Base-by-base conservation (phyloP, 2,113 vertebrate species). In the Myocastor coypus region DNA sequence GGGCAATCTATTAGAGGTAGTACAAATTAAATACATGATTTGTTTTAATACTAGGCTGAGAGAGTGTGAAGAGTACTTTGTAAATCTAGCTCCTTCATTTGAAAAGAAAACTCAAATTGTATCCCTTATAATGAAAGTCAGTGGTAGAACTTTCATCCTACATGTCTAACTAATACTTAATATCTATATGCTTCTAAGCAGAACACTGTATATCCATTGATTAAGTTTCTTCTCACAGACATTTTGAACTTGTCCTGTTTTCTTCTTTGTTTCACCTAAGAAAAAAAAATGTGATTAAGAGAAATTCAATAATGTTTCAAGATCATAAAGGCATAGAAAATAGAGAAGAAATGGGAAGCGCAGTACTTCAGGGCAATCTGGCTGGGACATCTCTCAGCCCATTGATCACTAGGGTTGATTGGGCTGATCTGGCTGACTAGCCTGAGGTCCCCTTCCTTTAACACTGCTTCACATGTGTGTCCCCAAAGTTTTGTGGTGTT, bases 251-350 rank as follows among this genome's bases (percentile, higher is more conserved):
- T 78, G 22, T 83, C 46, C 26, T 75, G 40, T 61, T 52, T 50
- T 20, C 42, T 17, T 83, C 52, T 87, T 78, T 52, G 73, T 61
- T 83, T 86, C 81, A n/a, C n/a, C n/a, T n/a, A n/a, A n/a, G n/a
- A n/a, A n/a, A n/a, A n/a, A 55, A 93, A 94, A 94, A 96, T 63
- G 50, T 89, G 59, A 57, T 11, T 40, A 11, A 46, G 50, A 73
- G 66, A 89, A 92, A 96, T 94, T 71, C 92, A 96, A 68, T 83
- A 82, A 92, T 91, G 87, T 57, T 37, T 89, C 69, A 94, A 95
- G 37, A 63, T 94, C 46, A 86, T 68, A 10, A 57, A 94, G 34
- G 26, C n/a, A 78, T 34, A 93, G 83, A 92, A 83, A 57, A 85
- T 34, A 68, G 40, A 91, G 50, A 22, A 59, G 34, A 90, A 80